Evolutionary conservation across 2,113 vertebrate species (phyloP).

Genomic region (Gopherus flavomarginatus): DNA sequence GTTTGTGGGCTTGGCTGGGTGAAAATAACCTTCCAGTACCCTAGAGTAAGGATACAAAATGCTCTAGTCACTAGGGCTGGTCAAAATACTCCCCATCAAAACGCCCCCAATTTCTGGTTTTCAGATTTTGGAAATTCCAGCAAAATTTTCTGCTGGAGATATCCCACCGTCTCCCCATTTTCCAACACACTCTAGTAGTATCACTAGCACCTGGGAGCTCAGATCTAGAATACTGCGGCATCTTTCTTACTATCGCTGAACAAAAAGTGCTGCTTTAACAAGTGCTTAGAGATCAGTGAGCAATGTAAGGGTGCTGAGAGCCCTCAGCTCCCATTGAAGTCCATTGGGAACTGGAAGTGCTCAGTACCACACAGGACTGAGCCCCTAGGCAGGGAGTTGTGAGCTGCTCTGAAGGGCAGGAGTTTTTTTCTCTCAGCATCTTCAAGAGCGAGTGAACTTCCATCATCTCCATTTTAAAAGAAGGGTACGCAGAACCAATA

Average conservation of each 20-base stretch:
- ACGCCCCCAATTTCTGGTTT: neutral
- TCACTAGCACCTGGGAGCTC: too few relatives aligned
- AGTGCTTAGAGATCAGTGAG: neutral
- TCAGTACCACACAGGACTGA: neutral
- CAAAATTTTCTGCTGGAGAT: neutral
- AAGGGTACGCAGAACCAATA: neutral
- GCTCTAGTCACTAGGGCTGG: too few relatives aligned
- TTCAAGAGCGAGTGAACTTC: neutral
- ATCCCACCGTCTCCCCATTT: too few relatives aligned
- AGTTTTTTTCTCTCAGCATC: neutral
- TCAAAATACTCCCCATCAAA: neutral
- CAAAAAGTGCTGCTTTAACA: neutral
- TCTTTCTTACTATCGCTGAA: neutral
- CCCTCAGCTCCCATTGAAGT: neutral
- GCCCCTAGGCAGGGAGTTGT: neutral
- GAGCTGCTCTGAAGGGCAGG: neutral
- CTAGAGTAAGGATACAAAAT: neutral
- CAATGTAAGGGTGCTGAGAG: accelerated
- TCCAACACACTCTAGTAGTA: too few relatives aligned
- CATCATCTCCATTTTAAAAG: neutral
- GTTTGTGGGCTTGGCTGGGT: neutral
- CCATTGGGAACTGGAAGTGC: neutral
- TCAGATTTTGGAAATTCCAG: neutral
- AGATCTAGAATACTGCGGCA: slow-evolving; percentile 13
- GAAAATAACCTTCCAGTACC: neutral